Percentiles rank a stretch among this genome's conserved stretches.
Conservation (phyloP, 2,888 invertebrate species). For the Periphyllus acericola region DNA sequence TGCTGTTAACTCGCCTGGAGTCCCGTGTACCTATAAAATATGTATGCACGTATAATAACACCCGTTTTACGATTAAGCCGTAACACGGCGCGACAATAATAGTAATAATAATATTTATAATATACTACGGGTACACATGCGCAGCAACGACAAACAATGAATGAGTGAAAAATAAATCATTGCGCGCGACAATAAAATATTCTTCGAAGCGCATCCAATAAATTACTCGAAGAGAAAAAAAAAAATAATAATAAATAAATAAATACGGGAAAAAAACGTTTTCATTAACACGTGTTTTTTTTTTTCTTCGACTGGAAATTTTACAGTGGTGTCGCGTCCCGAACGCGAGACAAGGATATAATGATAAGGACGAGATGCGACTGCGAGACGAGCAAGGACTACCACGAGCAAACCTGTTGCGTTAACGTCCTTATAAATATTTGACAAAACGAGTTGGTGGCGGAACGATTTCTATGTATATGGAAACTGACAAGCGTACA, state of each 20-base stretch:
- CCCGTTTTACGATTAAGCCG: slow-evolving; percentile 33
- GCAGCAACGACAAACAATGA: slow-evolving; percentile 47
- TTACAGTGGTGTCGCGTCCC: neutral
- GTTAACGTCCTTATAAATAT: slow-evolving; percentile 24
- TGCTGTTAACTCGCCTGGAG: neutral
- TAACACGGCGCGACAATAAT: slow-evolving; percentile 12
- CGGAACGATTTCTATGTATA: neutral
- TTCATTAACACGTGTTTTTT: slow-evolving; percentile 38
- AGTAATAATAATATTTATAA: neutral
- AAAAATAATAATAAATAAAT: too few relatives aligned
- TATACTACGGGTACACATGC: neutral
- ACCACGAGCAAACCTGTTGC: slow-evolving; percentile 31
- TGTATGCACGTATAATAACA: neutral
- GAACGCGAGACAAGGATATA: neutral
- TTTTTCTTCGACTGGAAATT: neutral
- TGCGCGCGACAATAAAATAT: slow-evolving; percentile 13
- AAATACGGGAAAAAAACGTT: neutral
- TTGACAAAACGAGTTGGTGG: slow-evolving; percentile 20
- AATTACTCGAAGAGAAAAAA: slow-evolving; percentile 19
- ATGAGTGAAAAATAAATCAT: slow-evolving; percentile 55
- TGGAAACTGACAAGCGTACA: neutral
- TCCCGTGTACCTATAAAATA: neutral
- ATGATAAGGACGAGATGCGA: neutral
- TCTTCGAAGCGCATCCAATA: slow-evolving; percentile 37
- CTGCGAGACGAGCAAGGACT: neutral